phyloP scores from a whole-genome alignment of 2,797 vertebrate genomes.

The Pangasius djambal region DNA sequence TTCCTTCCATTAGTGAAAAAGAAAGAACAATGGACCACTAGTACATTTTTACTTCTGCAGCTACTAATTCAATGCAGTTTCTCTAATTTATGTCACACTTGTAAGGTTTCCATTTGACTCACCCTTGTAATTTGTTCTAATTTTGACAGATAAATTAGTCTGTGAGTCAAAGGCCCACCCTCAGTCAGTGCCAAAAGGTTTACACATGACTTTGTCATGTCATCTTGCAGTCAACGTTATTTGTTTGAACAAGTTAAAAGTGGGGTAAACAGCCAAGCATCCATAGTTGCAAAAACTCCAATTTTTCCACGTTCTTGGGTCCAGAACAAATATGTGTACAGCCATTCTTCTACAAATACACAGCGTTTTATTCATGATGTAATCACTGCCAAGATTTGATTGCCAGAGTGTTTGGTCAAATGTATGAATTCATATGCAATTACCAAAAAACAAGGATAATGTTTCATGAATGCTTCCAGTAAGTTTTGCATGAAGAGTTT shows the following conservation, averaged over 20 bases:
- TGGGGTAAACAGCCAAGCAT: constrained; percentile 15
- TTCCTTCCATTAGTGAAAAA: not conserved
- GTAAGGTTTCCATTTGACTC: not conserved
- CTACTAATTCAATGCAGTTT: not conserved
- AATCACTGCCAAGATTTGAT: constrained; percentile 15
- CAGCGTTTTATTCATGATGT: constrained; percentile 47
- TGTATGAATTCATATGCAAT: not conserved
- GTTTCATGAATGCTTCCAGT: not conserved
- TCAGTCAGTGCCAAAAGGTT: not conserved
- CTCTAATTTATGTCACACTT: not conserved
- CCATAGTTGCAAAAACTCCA: constrained; percentile 15
- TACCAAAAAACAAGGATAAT: not conserved
- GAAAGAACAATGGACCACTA: not conserved
- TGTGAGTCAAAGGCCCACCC: not conserved
- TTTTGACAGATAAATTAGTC: not conserved
- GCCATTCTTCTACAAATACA: constrained; percentile 35
- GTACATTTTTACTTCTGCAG: not conserved
- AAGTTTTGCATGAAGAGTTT: not conserved
- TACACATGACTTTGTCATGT: not conserved
- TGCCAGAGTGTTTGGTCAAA: constrained; percentile 5
- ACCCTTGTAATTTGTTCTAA: not conserved
- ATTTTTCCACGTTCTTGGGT: constrained; percentile 23
- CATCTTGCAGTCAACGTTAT: constrained; percentile 27
- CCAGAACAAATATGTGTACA: constrained; percentile 27
- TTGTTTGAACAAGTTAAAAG: constrained; percentile 48